Base-by-base conservation (phyloP, 2,797 vertebrate species). In the Furcifer pardalis region DNA sequence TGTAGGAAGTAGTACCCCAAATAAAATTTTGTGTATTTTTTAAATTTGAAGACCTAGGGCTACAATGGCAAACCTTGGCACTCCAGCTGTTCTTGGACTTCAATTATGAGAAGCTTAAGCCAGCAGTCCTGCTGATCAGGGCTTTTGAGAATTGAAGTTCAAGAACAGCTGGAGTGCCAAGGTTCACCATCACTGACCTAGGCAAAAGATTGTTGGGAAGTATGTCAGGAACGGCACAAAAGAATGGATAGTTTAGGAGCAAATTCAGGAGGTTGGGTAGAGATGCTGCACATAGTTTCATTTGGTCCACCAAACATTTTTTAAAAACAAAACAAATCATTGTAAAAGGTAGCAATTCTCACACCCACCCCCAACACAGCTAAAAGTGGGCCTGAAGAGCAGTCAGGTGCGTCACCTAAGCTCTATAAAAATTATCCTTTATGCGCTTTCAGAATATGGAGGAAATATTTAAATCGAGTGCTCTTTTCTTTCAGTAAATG, bases 401-500 rank as follows among this genome's bases (percentile, higher is more conserved):
- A 30, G n/a, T 60, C 12, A 42, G 23, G 30, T 32, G 52, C 40
- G 60, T 69, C 49, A 59, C 49, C 35, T 69, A 56, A n/a, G 72
- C 52, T n/a, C 52, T 40, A 46, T 77, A 76, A 77, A 84, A 62
- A 89, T 91, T 86, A 81, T 89, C 88, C 73, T 42, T 77, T 78
- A 86, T 86, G 62, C 88, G 83, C 79, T 86, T 88, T 81, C 84
- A 84, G 76, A 82, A 89, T 92, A 92, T 85, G 87, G 89, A 90
- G 40, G 87, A 90, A 91, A 84, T 80, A 73, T 81, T 73, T 77
- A 93, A 94, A 95, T 90, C 89, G 77, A 92, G 79, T 72, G 21
- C 32, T 77, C 90, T 79, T 82, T 91, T 94, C 90, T 92, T 94
- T 93, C 90, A 91, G 91, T 90, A 94, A 92, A 91, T 80, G 87